Base-by-base conservation (phyloP, 1,140 invertebrate species). In the Hermetia illucens region DNA sequence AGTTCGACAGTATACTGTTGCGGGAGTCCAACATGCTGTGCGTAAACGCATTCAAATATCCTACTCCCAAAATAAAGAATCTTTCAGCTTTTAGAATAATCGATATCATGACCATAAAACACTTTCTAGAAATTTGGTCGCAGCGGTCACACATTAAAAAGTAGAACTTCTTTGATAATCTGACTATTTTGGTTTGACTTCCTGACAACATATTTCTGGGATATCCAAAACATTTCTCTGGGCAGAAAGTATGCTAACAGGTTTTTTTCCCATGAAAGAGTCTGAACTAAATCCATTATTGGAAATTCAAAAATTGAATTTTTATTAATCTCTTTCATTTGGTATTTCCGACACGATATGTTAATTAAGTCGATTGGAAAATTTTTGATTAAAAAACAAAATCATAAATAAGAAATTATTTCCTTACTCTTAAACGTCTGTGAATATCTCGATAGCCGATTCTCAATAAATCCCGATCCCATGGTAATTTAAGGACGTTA, bases 371-470 rank as follows among this genome's bases (percentile, higher is more conserved):
- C 8, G 9, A 33, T 33, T 33, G 9, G 6, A 33, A 36, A 19
- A 36, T 21, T 21, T 36, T 20, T n/a, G 8, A 4, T 8, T n/a
- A 36, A 21, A 20, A 20, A 21, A 20, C 10, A 21, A 3, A 21
- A n/a, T 27, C 24, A 13, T 27, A 27, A 13, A 27, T 13, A 27
- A 27, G 24, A 27, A 36, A 36, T 20, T 38, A 2, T 22, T 32
- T 35, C 12, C 70, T 74, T 60, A 83, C 79, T 65, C 77, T 71
- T 21, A 83, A 63, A 40, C 75, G 69, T 21, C 79, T 65, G 52
- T 85, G 79, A 37, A 87, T 78, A 61, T 87, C 82, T 34, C 82
- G 66, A 48, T 85, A 74, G 18, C 82, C 83, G 37, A 85, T 69
- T 38, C 82, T 65, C 36, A 79, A 74, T 17, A 80, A 52, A 42